These are phyloP conservation scores for Paguma larvata DNA, from an alignment of 2,797 vertebrate species.

Conservation along the genomic window DNA sequence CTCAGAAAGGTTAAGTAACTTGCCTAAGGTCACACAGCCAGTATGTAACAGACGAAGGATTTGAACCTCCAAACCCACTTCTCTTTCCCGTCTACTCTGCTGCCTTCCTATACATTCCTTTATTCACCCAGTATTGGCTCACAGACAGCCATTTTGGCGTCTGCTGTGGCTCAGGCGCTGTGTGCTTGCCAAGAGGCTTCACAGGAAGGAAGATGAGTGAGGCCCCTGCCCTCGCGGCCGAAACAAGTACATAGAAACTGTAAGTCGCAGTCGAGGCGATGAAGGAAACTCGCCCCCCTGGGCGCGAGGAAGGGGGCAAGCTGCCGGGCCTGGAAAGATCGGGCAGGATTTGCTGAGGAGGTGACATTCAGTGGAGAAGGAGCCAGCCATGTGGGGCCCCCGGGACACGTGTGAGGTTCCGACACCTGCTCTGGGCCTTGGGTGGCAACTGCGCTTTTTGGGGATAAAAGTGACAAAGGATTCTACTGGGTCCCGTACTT, in stretches of 20 bases:
- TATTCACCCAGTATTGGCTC: accelerated
- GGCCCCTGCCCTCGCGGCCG: neutral
- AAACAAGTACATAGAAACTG: neutral
- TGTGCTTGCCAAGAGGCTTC: accelerated
- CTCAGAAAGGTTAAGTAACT: conserved; percentile 13
- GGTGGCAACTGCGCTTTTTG: neutral
- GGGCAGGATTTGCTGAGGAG: neutral
- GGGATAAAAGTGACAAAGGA: neutral
- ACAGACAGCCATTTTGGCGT: accelerated
- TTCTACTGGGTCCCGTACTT: accelerated
- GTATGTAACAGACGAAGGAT: neutral
- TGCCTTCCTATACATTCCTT: neutral
- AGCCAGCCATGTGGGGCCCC: neutral
- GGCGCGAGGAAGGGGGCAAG: accelerated
- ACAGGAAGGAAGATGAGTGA: neutral
- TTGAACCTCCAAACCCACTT: neutral
- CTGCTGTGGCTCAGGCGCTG: accelerated
- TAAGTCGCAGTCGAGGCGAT: neutral
- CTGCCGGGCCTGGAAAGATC: neutral
- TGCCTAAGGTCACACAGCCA: neutral
- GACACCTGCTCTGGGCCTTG: neutral
- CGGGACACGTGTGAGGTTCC: neutral
- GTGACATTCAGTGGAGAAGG: neutral
- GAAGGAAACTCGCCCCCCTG: neutral
- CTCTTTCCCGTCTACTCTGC: neutral